These are phyloP conservation scores for Notodonta dromedarius DNA, from an alignment of 2,888 invertebrate genomes.

Conservation along the genomic window DNA sequence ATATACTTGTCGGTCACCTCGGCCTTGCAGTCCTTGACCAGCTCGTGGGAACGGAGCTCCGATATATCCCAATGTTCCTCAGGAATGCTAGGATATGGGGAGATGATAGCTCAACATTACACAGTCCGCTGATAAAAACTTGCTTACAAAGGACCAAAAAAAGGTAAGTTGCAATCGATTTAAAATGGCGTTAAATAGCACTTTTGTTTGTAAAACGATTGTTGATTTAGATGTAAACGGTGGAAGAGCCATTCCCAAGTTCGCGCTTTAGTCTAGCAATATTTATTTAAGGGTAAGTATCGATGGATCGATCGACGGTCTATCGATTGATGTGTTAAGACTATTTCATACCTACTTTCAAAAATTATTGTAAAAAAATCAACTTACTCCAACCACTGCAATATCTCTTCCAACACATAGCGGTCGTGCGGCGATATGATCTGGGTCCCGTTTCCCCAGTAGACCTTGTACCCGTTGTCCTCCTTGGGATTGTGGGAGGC, in stretches of 20 bases:
- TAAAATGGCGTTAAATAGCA: no score
- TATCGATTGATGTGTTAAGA: no score
- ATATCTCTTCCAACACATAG: constrained; percentile 91
- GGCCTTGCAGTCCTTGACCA: constrained; percentile 88
- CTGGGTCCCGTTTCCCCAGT: constrained; percentile 97
- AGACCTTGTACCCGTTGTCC: constrained; percentile 99
- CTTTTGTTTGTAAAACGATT: no score
- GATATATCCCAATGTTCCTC: constrained; percentile 91
- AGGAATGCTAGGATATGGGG: constrained; percentile 82
- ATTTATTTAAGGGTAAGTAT: no score
- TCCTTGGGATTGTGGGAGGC: constrained; percentile 98
- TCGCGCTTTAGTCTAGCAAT: no score
- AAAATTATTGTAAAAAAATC: neutral
- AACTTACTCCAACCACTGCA: constrained; percentile 87
- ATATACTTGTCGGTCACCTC: constrained; percentile 89
- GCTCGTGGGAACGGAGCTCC: constrained; percentile 77
- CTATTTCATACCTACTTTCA: no score
- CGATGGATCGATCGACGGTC: no score
- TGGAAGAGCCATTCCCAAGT: no score
- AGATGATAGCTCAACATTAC: constrained; percentile 2
- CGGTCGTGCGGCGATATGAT: constrained; percentile 97
- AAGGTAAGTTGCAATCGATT: no score
- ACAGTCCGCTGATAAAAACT: no score
- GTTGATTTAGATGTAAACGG: no score
- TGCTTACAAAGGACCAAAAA: no score